These are phyloP conservation scores for Aurelia coerulea DNA, from an alignment of 30 jellyfish, hydroid and myxozoan species.

Conservation along the genomic window DNA sequence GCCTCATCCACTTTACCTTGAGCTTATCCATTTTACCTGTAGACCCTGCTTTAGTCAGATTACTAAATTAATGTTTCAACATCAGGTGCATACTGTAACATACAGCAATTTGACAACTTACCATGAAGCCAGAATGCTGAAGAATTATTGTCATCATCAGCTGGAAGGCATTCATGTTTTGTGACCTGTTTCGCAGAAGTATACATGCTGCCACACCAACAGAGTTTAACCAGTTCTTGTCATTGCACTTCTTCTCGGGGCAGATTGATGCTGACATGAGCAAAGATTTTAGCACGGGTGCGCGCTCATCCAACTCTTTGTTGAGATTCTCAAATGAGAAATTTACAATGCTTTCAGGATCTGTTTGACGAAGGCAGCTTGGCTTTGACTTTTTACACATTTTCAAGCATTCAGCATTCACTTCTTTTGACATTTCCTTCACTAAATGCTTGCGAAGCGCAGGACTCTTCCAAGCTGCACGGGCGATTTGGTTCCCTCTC, in stretches of 20 bases:
- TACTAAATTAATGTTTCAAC: too few species aligned
- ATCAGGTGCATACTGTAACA: not conserved
- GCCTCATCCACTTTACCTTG: too few species aligned
- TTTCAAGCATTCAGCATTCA: not conserved
- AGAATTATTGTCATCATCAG: conserved; percentile 16
- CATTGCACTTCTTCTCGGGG: not conserved
- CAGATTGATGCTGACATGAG: conserved; percentile 28
- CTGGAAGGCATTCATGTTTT: conserved; percentile 26
- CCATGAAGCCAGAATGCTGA: too few species aligned
- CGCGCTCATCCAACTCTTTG: conserved; percentile 3
- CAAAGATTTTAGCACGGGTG: conserved; percentile 1
- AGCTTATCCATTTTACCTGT: too few species aligned
- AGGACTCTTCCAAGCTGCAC: conserved; percentile 9
- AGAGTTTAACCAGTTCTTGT: conserved; percentile 1
- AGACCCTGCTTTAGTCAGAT: not conserved
- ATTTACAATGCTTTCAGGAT: not conserved
- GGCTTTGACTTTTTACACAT: conserved; percentile 15
- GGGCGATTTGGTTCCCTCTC: conserved; percentile 13
- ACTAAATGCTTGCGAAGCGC: not conserved
- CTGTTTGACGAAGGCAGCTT: conserved; percentile 17
- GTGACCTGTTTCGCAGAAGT: conserved; percentile 17
- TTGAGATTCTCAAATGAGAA: conserved; percentile 14
- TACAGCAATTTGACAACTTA: not conserved
- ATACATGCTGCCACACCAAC: conserved; percentile 25
- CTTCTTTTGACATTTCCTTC: not conserved